phyloP scores from a whole-genome alignment of 2,797 vertebrate species.

The Brachyrhaphis roseni region DNA sequence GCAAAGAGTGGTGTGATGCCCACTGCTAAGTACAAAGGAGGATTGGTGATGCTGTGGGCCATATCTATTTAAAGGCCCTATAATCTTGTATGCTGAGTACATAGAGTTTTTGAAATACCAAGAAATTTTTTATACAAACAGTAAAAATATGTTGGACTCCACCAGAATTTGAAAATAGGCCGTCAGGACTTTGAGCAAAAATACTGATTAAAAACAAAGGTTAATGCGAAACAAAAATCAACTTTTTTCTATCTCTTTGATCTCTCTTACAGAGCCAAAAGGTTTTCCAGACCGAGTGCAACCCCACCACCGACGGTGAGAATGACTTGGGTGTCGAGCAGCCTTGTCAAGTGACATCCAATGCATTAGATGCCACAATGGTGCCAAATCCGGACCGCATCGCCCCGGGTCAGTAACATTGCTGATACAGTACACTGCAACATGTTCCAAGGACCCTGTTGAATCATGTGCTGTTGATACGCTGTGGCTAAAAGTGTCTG shows the following conservation, averaged over 20 bases:
- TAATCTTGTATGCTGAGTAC: background rate
- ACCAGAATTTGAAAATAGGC: background rate
- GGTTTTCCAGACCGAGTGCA: slow-evolving; percentile 66
- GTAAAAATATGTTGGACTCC: background rate
- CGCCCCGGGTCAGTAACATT: slow-evolving; percentile 86
- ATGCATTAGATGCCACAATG: slow-evolving; percentile 77
- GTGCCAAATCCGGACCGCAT: slow-evolving; percentile 86
- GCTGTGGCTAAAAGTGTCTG: slow-evolving; percentile 2
- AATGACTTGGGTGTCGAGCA: slow-evolving; percentile 68
- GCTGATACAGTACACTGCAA: slow-evolving; percentile 9
- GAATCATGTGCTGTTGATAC: slow-evolving; percentile 4
- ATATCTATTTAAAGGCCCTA: background rate
- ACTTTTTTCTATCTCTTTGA: background rate
- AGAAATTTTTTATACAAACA: background rate
- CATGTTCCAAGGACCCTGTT: slow-evolving; percentile 8
- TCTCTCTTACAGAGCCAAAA: slow-evolving; percentile 58
- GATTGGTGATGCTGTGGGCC: background rate
- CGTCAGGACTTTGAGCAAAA: background rate
- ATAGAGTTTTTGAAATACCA: background rate
- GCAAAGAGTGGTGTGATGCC: background rate
- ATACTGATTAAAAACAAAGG: background rate
- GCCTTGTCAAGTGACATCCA: slow-evolving; percentile 77
- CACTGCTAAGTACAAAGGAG: background rate
- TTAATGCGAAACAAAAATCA: background rate
- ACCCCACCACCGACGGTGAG: slow-evolving; percentile 63